Evolutionary conservation across 2,113 vertebrate genomes (phyloP), one percentile per base, ranked within the genome.

Genomic region (Neofelis nebulosa): DNA sequence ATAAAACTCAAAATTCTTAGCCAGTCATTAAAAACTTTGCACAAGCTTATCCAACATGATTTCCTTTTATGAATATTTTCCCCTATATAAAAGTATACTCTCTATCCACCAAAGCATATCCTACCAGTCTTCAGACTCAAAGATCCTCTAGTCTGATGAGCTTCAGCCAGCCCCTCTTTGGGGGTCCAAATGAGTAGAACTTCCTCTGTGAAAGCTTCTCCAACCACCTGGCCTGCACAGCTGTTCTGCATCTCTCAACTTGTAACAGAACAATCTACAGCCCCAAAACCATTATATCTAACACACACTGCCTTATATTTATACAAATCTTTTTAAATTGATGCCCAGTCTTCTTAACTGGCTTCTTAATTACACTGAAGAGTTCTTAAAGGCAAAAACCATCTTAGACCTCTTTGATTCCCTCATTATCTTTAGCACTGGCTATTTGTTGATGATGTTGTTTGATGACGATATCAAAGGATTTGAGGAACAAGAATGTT

Each of bases 51-150:
- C 36, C 52, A 74, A 36, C 4, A 61, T 23, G 61, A 76, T 31
- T 94, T 80, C 57, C 23, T 68, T 82, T 76, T 57, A 92, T 50
- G 52, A 92, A 6, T 9, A 57, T 92, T 90, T 61, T 94, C 33
- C 4, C 7, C 1, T 41, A 31, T 31, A 21, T 19, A 80, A 95
- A 86, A 92, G 12, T 76, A 14, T 41, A n/a, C 33, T 29, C 25
- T 91, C 48, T 82, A 15, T 10, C 50, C 61, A 79, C 13, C 45
- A 76, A 94, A 69, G 2, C 11, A 2, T 6, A 65, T 23, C 2
- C 16, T 19, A 48, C 13, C 41, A 74, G n/a, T 79, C 7, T 36
- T n/a, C n/a, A 69, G 71, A 74, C 18, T 92, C 63, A 25, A 63
- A 11, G 29, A 38, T 5, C 1, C 4, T 95, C 41, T 36, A 25